phyloP scores from a whole-genome alignment of 92 coral and sea anemone genomes.

The Meandrina meandrites region DNA sequence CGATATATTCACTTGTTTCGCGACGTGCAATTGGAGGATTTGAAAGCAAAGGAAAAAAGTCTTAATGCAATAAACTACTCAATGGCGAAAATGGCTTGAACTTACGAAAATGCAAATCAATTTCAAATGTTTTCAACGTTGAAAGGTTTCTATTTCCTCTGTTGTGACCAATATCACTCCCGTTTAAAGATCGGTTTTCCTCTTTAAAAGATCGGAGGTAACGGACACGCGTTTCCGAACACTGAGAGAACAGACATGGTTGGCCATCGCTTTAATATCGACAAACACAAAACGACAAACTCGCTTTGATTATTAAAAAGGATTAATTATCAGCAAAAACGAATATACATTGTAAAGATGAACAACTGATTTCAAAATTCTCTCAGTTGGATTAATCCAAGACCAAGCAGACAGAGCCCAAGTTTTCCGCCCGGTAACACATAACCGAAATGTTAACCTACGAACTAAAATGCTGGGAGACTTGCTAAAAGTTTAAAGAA shows the following conservation, averaged over 20 bases:
- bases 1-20: slow-evolving; percentile 35
- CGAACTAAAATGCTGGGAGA: background rate
- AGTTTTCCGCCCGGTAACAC: background rate
- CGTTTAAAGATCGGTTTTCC: background rate
- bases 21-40: slow-evolving; percentile 20
- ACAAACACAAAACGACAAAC: slow-evolving; percentile 14
- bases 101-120: slow-evolving; percentile 26
- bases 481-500: background rate
- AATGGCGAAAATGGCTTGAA: background rate
- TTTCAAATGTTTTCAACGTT: slow-evolving; percentile 22
- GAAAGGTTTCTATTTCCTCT: slow-evolving; percentile 23
- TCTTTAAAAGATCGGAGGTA: background rate
- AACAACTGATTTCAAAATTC: slow-evolving; percentile 14
- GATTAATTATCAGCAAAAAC: slow-evolving; percentile 29
- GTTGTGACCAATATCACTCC: slow-evolving; percentile 19
- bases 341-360: slow-evolving; percentile 20
- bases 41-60: background rate
- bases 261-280: background rate
- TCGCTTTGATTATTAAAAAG: slow-evolving; percentile 12
- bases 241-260: background rate
- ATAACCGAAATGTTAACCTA: slow-evolving; percentile 3
- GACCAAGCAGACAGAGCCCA: slow-evolving; percentile 7
- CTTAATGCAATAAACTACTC: background rate
- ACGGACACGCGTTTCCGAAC: background rate
- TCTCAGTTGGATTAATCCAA: background rate